Evolutionary conservation across 2,888 invertebrate species (phyloP).

Genomic region (Ametastegia equiseti): DNA sequence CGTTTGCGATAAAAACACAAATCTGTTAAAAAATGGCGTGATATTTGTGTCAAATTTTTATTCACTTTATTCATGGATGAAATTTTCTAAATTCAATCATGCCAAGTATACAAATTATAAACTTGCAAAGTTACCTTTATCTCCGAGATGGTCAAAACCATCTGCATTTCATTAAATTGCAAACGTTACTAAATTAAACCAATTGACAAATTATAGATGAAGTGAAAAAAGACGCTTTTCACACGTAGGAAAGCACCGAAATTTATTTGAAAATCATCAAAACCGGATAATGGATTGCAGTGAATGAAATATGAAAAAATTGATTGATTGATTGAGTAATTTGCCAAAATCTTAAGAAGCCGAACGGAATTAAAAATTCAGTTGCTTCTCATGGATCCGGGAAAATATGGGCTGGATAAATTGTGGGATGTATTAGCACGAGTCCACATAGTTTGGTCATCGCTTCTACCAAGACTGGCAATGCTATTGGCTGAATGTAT

Average conservation of each 20-base stretch:
- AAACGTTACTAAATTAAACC: background rate
- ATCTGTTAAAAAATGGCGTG: background rate
- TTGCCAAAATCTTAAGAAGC: background rate
- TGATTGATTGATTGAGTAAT: background rate
- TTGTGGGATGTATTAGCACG: background rate
- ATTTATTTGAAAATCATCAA: background rate
- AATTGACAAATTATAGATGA: background rate
- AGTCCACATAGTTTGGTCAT: background rate
- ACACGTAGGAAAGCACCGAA: background rate
- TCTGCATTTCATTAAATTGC: background rate
- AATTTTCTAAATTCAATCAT: background rate
- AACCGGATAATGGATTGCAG: too few relatives aligned
- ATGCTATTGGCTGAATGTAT: slow-evolving; percentile 3
- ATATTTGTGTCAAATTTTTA: background rate
- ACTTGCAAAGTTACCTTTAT: background rate
- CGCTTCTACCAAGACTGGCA: background rate
- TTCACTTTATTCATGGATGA: background rate
- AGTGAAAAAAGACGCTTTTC: too few relatives aligned
- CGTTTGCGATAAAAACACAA: background rate
- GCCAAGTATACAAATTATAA: background rate
- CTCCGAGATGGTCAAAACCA: background rate
- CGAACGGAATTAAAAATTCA: background rate
- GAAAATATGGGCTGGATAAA: background rate
- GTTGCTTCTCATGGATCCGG: background rate
- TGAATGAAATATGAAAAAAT: background rate